Evolutionary conservation across 2,113 vertebrate genomes (phyloP).

Genomic region (Lagenorhynchus albirostris): DNA sequence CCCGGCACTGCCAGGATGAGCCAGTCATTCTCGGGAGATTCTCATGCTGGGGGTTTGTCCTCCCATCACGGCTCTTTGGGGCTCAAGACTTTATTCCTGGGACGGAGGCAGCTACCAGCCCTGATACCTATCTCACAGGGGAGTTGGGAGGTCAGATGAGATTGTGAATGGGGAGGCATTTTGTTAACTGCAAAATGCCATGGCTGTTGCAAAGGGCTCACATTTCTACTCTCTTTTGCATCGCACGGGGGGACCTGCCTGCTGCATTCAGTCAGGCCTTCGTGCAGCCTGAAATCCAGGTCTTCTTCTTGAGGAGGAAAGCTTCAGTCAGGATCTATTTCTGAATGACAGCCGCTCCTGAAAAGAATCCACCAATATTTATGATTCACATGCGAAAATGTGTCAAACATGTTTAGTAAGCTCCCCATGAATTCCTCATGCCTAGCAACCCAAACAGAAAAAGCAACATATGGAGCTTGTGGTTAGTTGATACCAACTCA

Average conservation of each 20-base stretch:
- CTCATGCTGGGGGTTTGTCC: neutral
- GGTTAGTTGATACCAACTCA: slow-evolving; percentile 70
- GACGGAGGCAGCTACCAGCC: neutral
- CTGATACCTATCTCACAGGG: neutral
- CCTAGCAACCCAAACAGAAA: slow-evolving; percentile 77
- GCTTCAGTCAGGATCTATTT: slow-evolving; percentile 52
- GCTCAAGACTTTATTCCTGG: neutral
- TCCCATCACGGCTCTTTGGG: neutral
- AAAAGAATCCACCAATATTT: slow-evolving; percentile 78
- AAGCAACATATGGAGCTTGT: slow-evolving; percentile 78
- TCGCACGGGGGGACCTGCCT: neutral
- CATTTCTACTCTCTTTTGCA: neutral
- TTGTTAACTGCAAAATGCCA: neutral
- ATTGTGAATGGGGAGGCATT: neutral
- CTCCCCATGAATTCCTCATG: slow-evolving; percentile 62
- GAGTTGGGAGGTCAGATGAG: neutral
- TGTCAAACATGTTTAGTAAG: slow-evolving; percentile 80
- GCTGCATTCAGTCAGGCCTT: neutral
- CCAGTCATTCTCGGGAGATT: neutral
- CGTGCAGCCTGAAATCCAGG: neutral
- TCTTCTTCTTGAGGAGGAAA: neutral
- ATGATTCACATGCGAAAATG: slow-evolving; percentile 79
- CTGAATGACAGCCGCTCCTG: slow-evolving; percentile 74
- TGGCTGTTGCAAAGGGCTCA: neutral
- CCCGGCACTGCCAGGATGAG: neutral